Base-by-base conservation (phyloP, 1,140 invertebrate genomes). In the Orius laevigatus region DNA sequence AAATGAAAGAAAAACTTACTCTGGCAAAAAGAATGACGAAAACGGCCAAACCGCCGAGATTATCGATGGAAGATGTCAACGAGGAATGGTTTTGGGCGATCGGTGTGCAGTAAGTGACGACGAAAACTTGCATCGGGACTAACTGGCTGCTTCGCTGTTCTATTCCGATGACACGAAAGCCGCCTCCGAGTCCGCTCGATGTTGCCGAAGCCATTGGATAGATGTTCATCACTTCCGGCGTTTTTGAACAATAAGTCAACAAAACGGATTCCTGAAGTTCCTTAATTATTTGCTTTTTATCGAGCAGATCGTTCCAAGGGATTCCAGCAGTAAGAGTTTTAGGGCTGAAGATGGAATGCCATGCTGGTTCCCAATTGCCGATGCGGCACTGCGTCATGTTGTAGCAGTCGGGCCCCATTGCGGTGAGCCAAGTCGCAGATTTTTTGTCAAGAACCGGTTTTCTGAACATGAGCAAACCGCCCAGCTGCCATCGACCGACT, bases 1-100 rank as follows among this genome's bases (percentile, higher is more conserved):
- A 39, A 46, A 31, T 15, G 47, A 45, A 14, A 18, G 40, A 16
- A 25, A n/a, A 31, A 54, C 60, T 58, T 55, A 74, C 72, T 59
- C 74, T 67, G 0, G 75, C 75, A 53, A 74, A 76, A 1, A 79
- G 60, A 46, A 73, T 76, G 0, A 78, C 62, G 56, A 79, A 70
- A 32, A 74, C 60, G 3, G 70, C 68, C 15, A 71, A 65, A 2
- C 76, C 76, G 2, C 74, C 75, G 12, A 77, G 62, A 46, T 69
- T 59, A 52, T 65, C 67, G 0, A 70, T 63, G 2, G 75, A 70
- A 5, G 70, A 67, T 49, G 71, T 59, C 1, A 76, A 54, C 14
- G 72, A 71, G 6, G 62, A 57, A 70, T 71, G 36, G 64, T 63
- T 52, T 67, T 68, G 32, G 59, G 63, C 65, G 46, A 60, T 57